phyloP scores from a whole-genome alignment of 2,888 invertebrate species.

The Halocaridina rubra region DNA sequence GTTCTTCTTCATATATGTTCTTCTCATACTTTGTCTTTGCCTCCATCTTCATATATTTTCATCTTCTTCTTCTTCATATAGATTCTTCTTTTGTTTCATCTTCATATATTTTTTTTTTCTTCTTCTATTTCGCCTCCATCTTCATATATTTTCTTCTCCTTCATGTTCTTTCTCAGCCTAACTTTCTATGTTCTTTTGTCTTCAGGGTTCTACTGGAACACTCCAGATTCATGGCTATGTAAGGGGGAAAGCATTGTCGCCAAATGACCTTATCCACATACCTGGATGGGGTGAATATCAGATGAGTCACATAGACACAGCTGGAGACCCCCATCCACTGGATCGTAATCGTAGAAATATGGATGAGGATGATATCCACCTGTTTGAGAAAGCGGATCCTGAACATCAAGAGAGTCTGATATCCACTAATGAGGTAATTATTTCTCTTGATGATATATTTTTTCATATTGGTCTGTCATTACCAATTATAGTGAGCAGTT shows the following conservation, averaged over 20 bases:
- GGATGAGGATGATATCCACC: slow-evolving; percentile 13
- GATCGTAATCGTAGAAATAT: slow-evolving; percentile 61
- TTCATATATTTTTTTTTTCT: too few relatives aligned
- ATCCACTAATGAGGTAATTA: slow-evolving; percentile 51
- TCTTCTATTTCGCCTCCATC: too few relatives aligned
- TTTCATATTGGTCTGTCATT: too few relatives aligned
- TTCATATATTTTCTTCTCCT: too few relatives aligned
- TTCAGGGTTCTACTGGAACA: slow-evolving; percentile 72
- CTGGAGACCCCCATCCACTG: slow-evolving; percentile 77
- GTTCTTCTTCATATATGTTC: too few relatives aligned
- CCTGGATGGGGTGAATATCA: slow-evolving; percentile 95
- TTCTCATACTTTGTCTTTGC: too few relatives aligned
- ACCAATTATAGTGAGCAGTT: too few relatives aligned
- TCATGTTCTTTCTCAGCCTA: too few relatives aligned
- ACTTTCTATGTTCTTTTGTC: too few relatives aligned
- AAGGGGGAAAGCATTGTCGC: slow-evolving; percentile 82
- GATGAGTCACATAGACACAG: slow-evolving; percentile 78
- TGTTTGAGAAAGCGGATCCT: slow-evolving; percentile 45
- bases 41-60: too few relatives aligned
- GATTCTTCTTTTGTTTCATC: too few relatives aligned
- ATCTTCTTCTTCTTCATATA: too few relatives aligned
- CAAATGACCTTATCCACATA: slow-evolving; percentile 89
- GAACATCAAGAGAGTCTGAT: slow-evolving; percentile 38
- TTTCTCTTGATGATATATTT: background rate
- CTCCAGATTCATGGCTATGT: slow-evolving; percentile 89